Percentiles rank a stretch among this genome's conserved stretches.
Conservation (phyloP, 2,888 invertebrate species). For the Ennomos fuscantarius region DNA sequence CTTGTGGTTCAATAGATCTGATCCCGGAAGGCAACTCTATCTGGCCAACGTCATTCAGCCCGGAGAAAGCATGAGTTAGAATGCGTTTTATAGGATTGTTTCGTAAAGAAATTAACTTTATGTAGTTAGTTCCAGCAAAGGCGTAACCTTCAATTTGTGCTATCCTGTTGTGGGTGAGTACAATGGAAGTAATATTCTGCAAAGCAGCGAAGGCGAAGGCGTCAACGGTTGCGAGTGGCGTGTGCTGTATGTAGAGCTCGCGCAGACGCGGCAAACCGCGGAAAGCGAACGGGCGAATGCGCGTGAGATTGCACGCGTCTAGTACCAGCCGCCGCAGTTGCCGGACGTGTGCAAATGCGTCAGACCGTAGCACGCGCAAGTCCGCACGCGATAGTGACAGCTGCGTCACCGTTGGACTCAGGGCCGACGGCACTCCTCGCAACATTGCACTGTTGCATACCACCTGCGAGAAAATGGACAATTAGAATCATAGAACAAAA, state of each 20-base stretch:
- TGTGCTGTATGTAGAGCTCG: slow-evolving; percentile 94
- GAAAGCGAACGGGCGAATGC: slow-evolving; percentile 93
- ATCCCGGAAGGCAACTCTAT: slow-evolving; percentile 94
- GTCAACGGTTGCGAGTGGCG: slow-evolving; percentile 91
- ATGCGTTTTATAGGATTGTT: slow-evolving; percentile 94
- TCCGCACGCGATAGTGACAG: slow-evolving; percentile 94
- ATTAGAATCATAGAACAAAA: background rate
- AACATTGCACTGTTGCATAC: slow-evolving; percentile 94
- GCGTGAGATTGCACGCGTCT: slow-evolving; percentile 94
- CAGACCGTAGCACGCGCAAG: slow-evolving; percentile 91
- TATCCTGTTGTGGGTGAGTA: slow-evolving; percentile 89
- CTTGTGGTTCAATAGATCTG: slow-evolving; percentile 89
- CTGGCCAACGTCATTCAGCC: slow-evolving; percentile 92
- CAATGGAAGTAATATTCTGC: slow-evolving; percentile 90
- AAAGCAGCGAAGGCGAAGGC: slow-evolving; percentile 94
- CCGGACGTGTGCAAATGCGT: slow-evolving; percentile 93
- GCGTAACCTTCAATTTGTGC: slow-evolving; percentile 90
- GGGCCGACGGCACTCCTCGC: slow-evolving; percentile 90
- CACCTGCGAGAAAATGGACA: slow-evolving; percentile 84
- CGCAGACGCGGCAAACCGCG: slow-evolving; percentile 91
- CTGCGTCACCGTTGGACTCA: slow-evolving; percentile 93
- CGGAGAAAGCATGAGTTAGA: slow-evolving; percentile 93
- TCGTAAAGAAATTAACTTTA: slow-evolving; percentile 91
- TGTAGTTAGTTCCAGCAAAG: slow-evolving; percentile 94
- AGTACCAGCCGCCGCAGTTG: slow-evolving; percentile 92